A percentile compares a stretch with the other conserved stretches of the same genome.
phyloP scores from a whole-genome alignment of 1,140 invertebrate species.

The Bradysia coprophila region DNA sequence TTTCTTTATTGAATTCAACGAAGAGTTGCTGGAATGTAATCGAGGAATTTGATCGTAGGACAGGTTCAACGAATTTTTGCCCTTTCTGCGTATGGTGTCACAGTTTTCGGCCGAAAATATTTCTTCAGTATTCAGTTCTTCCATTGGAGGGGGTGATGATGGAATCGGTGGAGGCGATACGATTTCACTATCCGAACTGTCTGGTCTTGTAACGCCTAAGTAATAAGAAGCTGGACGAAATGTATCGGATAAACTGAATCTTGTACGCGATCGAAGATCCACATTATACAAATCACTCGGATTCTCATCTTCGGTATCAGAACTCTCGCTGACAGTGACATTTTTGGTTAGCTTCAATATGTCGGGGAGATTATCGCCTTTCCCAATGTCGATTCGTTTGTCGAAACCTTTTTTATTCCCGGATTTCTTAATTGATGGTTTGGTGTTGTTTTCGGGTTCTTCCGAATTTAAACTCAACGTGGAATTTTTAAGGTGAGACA shows the following conservation, averaged over 20 bases:
- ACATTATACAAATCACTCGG: slow-evolving; percentile 56
- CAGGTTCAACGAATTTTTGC: slow-evolving; percentile 15
- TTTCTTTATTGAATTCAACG: slow-evolving; percentile 14
- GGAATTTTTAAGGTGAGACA: slow-evolving; percentile 18
- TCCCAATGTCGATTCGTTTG: slow-evolving; percentile 14
- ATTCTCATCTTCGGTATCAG: slow-evolving; percentile 69
- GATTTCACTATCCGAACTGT: slow-evolving; percentile 67
- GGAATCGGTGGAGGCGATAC: slow-evolving; percentile 67
- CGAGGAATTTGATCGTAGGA: slow-evolving; percentile 20
- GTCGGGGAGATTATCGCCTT: slow-evolving; percentile 36
- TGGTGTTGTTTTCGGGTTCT: slow-evolving; percentile 12
- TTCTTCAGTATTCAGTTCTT: slow-evolving; percentile 28
- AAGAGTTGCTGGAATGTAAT: slow-evolving; percentile 19
- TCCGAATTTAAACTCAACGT: not conserved
- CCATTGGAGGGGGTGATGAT: slow-evolving; percentile 46
- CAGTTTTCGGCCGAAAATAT: slow-evolving; percentile 23
- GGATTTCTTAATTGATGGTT: slow-evolving; percentile 26
- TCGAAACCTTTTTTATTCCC: slow-evolving; percentile 13
- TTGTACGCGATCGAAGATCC: slow-evolving; percentile 40
- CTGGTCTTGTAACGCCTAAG: slow-evolving; percentile 38
- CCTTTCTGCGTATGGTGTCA: slow-evolving; percentile 18
- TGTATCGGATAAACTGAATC: slow-evolving; percentile 70
- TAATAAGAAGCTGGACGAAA: slow-evolving; percentile 77
- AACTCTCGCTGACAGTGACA: slow-evolving; percentile 38
- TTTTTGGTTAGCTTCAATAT: slow-evolving; percentile 35